Evolutionary conservation across 2,797 vertebrate species (phyloP), one percentile per base, ranked within the genome.

Genomic region (Myiotriccus ornatus): DNA sequence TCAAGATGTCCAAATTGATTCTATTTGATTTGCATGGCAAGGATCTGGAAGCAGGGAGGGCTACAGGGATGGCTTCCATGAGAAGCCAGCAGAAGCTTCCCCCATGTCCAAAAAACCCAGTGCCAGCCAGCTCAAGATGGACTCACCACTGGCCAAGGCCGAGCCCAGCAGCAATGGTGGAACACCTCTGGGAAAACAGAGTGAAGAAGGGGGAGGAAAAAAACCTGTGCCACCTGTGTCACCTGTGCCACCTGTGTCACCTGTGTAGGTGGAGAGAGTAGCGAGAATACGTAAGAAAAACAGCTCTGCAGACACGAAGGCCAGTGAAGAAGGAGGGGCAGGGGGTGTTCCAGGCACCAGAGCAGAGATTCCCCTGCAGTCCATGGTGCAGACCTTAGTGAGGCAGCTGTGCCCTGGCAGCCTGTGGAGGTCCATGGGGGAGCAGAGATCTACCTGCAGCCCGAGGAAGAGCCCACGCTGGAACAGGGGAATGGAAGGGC

Each of bases 281-380:
- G 37, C 24, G 37, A 44, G 60, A 50, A 32, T 12, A 14, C 2
- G 1, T 28, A 15, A 32, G 9, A 62, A 23, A 5, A 68, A 11
- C 22, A 67, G 1, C 43, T 5, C 52, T 39, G 34, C 30, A 67
- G 41, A 8, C 47, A 27, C 21, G 6, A 1, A 39, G 13, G 22
- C 16, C 39, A 32, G 21, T 17, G 25, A 15, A 14, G 49, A 56
- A 69, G 21, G n/a, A n/a, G 17, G 5, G 3, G 3, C 24, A 39
- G 37, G 57, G 84, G 21, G 6, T 23, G 28, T 12, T 2, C 10
- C n/a, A 24, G 8, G 21, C 0, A 0, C 1, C 12, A 2, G 57
- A 46, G 43, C 43, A 0, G 8, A 2, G 57, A 25, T 46, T 77
- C 17, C n/a, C 30, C n/a, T 52, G n/a, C 79, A 57, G 71, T 12